These are phyloP conservation scores for Varanus salvator DNA, from an alignment of 2,113 vertebrate species.

Conservation along the genomic window DNA sequence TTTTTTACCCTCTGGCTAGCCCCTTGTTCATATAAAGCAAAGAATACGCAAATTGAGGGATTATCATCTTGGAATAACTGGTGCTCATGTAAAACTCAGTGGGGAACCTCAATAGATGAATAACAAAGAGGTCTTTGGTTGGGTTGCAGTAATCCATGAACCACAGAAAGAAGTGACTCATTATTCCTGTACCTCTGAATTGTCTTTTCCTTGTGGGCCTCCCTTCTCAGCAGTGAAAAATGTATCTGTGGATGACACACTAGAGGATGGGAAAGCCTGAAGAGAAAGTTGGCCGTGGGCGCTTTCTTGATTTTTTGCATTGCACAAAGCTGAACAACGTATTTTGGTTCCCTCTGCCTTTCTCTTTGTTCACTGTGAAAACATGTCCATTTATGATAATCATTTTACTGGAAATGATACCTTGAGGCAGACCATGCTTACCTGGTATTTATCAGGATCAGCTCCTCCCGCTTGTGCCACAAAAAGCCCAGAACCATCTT, in stretches of 20 bases:
- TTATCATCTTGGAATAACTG: neutral
- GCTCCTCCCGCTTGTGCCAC: constrained; percentile 91
- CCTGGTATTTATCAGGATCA: constrained; percentile 89
- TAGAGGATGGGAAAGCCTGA: neutral
- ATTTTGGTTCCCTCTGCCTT: neutral
- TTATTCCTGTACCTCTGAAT: neutral
- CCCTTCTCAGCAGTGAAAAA: neutral
- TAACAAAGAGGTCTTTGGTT: neutral
- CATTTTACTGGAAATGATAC: neutral
- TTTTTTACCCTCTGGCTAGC: neutral
- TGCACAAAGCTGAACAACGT: neutral
- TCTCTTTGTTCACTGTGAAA: neutral
- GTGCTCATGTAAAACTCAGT: neutral
- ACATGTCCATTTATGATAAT: neutral
- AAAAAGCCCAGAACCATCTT: constrained; percentile 85
- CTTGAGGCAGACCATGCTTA: constrained; percentile 45
- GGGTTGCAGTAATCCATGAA: neutral
- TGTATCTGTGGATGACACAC: neutral
- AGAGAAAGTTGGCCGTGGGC: neutral
- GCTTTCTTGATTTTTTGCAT: neutral
- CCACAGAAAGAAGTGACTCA: neutral
- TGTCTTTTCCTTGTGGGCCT: neutral
- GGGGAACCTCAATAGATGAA: neutral
- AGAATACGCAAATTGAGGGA: neutral
- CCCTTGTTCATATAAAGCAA: neutral